A percentile compares a stretch with the other conserved stretches of the same genome.
Conservation (phyloP, 2,113 vertebrate genomes). For the Phalacrocorax carbo region DNA sequence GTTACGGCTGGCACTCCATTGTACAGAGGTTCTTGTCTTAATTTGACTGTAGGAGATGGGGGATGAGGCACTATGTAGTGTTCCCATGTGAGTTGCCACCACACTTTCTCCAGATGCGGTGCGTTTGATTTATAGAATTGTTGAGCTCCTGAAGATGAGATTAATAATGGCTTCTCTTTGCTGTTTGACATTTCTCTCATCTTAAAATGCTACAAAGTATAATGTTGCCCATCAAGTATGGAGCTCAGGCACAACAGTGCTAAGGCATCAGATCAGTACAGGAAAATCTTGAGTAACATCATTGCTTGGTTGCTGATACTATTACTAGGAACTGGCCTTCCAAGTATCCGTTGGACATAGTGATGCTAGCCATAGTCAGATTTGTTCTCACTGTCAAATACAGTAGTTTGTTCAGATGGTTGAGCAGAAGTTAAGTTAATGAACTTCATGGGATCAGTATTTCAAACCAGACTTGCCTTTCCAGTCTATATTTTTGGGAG, state of each 20-base stretch:
- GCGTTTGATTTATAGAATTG: background rate
- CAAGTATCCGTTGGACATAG: background rate
- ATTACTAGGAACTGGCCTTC: background rate
- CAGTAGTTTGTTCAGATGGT: background rate
- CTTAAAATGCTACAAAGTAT: background rate
- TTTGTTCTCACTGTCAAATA: background rate
- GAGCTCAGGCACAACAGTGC: background rate
- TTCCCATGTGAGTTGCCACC: background rate
- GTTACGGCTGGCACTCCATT: background rate
- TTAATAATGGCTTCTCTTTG: background rate
- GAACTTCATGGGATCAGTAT: background rate
- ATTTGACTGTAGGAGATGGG: background rate
- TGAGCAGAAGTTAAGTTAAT: background rate
- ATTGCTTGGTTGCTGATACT: background rate
- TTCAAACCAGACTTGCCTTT: background rate
- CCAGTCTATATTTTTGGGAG: background rate
- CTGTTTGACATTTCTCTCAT: background rate
- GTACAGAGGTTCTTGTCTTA: background rate
- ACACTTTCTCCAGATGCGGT: background rate
- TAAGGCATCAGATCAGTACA: background rate
- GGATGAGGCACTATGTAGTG: background rate
- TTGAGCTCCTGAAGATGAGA: background rate
- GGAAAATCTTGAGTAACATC: background rate
- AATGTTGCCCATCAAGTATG: background rate
- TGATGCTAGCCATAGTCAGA: background rate